These are phyloP conservation scores for Drosophila subquinaria DNA, from an alignment of 2,888 invertebrate species.

Conservation along the genomic window DNA sequence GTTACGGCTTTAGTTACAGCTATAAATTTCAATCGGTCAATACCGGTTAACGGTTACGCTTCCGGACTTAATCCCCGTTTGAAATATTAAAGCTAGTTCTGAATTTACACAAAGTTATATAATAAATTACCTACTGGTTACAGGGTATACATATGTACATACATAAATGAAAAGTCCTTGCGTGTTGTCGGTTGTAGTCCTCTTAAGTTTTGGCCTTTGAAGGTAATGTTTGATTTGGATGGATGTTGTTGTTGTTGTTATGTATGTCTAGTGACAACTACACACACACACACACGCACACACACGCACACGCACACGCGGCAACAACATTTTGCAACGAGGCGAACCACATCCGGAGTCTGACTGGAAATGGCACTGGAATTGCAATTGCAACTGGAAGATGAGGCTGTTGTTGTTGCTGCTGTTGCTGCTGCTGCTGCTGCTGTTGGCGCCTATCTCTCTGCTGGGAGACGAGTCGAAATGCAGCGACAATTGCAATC, in stretches of 20 bases:
- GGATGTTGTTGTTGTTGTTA: slow-evolving; percentile 14
- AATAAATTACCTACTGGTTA: too few species aligned
- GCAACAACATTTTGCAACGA: slow-evolving; percentile 44
- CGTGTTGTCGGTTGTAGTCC: background rate
- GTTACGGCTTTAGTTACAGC: too few species aligned
- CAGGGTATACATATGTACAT: too few species aligned
- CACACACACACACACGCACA: slow-evolving; percentile 6
- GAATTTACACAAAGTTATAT: too few species aligned
- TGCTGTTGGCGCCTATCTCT: slow-evolving; percentile 46
- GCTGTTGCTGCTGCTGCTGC: slow-evolving; percentile 21
- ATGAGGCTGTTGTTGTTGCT: slow-evolving; percentile 20
- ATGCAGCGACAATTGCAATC: slow-evolving; percentile 77
- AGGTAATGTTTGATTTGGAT: slow-evolving; percentile 39
- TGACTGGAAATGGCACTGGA: slow-evolving; percentile 31
- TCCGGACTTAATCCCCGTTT: too few species aligned
- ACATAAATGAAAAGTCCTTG: too few species aligned
- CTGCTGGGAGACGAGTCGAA: slow-evolving; percentile 72
- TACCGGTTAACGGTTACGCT: too few species aligned
- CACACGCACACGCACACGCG: slow-evolving; percentile 9
- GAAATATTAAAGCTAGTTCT: too few species aligned
- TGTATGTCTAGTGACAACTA: slow-evolving; percentile 30
- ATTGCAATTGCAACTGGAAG: slow-evolving; percentile 35
- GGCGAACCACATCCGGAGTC: slow-evolving; percentile 63
- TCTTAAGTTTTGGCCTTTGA: slow-evolving; percentile 19
- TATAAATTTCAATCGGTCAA: too few species aligned